Conservation (phyloP, 2,888 invertebrate genomes). For the Pomacea canaliculata region DNA sequence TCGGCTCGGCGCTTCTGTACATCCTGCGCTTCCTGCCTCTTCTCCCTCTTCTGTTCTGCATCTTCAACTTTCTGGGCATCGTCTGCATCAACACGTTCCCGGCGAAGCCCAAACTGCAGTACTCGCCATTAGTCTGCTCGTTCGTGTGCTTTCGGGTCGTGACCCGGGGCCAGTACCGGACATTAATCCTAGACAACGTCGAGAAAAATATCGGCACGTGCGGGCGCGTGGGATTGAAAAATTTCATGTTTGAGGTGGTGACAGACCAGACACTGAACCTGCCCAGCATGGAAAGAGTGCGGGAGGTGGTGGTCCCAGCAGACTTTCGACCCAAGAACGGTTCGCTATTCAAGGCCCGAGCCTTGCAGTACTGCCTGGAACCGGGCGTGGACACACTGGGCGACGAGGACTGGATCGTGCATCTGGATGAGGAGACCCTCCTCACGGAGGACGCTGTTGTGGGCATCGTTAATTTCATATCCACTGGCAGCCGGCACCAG, state of each 20-base stretch:
- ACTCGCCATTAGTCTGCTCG: slow-evolving; percentile 50
- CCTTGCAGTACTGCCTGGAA: slow-evolving; percentile 56
- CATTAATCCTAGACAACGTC: slow-evolving; percentile 33
- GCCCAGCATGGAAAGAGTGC: slow-evolving; percentile 2
- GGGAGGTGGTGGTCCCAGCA: slow-evolving; percentile 25
- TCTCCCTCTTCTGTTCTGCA: slow-evolving; percentile 46
- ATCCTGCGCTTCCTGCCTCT: slow-evolving; percentile 43
- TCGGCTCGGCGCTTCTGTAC: slow-evolving; percentile 43
- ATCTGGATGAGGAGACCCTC: slow-evolving; percentile 59
- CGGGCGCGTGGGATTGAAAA: slow-evolving; percentile 37
- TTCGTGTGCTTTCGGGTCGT: slow-evolving; percentile 48
- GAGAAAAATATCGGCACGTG: slow-evolving; percentile 31
- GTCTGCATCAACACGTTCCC: slow-evolving; percentile 52
- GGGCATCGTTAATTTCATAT: slow-evolving; percentile 57
- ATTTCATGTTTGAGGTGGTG: slow-evolving; percentile 46
- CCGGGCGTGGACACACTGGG: slow-evolving; percentile 43
- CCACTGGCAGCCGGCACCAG: slow-evolving; percentile 45
- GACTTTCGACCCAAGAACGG: slow-evolving; percentile 41
- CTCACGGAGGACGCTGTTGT: slow-evolving; percentile 54
- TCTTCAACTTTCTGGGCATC: slow-evolving; percentile 54
- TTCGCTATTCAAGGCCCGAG: slow-evolving; percentile 55
- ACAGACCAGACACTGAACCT: slow-evolving; percentile 37
- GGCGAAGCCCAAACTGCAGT: slow-evolving; percentile 49
- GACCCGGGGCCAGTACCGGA: slow-evolving; percentile 41
- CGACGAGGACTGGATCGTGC: slow-evolving; percentile 60